phyloP scores from a whole-genome alignment of 1,140 invertebrate species.

The Drosophila saltans region DNA sequence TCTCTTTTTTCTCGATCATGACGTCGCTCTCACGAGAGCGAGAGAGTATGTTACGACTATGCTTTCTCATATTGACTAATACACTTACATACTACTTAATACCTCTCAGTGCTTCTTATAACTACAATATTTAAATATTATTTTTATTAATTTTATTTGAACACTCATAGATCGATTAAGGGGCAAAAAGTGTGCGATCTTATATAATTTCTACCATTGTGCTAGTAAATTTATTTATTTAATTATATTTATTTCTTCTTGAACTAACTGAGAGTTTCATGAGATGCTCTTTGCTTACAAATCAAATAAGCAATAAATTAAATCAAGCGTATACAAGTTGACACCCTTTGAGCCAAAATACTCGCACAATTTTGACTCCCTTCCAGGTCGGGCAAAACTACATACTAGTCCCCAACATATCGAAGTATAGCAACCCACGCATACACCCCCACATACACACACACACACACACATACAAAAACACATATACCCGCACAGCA shows the following conservation, averaged over 20 bases:
- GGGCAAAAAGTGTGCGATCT: too few relatives aligned
- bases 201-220: too few relatives aligned
- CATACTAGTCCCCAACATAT: conserved; percentile 1
- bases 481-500: conserved; percentile 13
- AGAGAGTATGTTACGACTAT: too few relatives aligned
- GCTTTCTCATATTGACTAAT: too few relatives aligned
- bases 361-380: conserved; percentile 32
- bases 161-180: too few relatives aligned
- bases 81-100: too few relatives aligned
- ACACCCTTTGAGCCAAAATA: conserved; percentile 61
- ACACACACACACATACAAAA: neutral
- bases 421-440: neutral
- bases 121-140: too few relatives aligned
- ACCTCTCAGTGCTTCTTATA: too few relatives aligned
- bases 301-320: conserved; percentile 64
- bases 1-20: too few relatives aligned
- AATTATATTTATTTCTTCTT: neutral
- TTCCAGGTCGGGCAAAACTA: neutral
- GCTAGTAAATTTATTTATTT: too few relatives aligned
- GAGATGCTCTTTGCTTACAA: conserved; percentile 22
- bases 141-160: too few relatives aligned
- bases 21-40: too few relatives aligned
- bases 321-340: conserved; percentile 64
- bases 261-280: conserved; percentile 6
- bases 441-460: neutral